Conservation (phyloP, 2,113 vertebrate genomes). For the Psephotus haematonotus region DNA sequence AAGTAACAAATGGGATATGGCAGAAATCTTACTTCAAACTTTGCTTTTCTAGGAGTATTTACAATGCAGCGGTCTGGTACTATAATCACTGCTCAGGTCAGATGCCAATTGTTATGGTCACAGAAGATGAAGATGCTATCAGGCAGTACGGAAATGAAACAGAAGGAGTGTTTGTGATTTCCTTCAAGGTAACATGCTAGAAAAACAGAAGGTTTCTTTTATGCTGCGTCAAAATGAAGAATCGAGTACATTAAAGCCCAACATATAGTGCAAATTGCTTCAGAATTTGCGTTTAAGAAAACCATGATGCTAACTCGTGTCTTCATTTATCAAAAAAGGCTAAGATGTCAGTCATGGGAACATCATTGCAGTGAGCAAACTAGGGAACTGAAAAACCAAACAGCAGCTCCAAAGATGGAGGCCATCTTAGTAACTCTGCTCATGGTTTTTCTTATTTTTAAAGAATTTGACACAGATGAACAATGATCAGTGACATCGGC, state of each 20-base stretch:
- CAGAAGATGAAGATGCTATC: constrained; percentile 85
- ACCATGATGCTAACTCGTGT: not conserved
- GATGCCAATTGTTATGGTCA: constrained; percentile 93
- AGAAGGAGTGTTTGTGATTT: constrained; percentile 90
- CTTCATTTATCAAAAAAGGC: not conserved
- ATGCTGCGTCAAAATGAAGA: not conserved
- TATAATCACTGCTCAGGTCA: constrained; percentile 86
- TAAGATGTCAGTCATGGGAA: not conserved
- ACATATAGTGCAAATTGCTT: not conserved
- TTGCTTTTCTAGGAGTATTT: constrained; percentile 86
- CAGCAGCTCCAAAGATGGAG: not conserved
- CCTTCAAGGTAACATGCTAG: constrained; percentile 82
- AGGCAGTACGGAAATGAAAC: constrained; percentile 83
- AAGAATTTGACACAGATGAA: not conserved
- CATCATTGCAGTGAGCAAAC: not conserved
- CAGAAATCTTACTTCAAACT: not conserved
- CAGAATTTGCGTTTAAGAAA: not conserved
- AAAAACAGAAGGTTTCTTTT: not conserved
- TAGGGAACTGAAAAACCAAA: not conserved
- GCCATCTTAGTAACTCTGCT: not conserved
- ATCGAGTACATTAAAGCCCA: not conserved
- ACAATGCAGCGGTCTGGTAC: constrained; percentile 93
- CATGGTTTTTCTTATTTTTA: not conserved
- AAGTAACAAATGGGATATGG: not conserved
- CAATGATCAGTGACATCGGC: not conserved